Evolutionary conservation across 2,888 invertebrate genomes (phyloP), one percentile per base, ranked within the genome.

Genomic region (Mystacides longicornis): DNA sequence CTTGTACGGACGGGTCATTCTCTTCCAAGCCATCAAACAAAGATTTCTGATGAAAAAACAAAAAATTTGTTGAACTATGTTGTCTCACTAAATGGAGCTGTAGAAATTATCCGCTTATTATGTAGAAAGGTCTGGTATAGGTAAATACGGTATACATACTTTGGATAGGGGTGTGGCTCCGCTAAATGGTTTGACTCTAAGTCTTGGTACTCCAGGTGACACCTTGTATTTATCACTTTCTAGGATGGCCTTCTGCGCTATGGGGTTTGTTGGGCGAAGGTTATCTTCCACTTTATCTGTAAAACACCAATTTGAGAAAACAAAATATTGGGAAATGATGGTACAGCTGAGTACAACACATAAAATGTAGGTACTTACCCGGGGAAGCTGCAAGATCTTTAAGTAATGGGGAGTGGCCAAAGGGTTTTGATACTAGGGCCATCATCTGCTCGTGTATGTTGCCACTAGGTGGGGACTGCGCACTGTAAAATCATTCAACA

Each of bases 1-100:
- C 80, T 56, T 83, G 80, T 1, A 85, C 65, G 48, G 78, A 79
- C 4, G 81, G 78, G 66, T 89, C 88, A 9, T 86, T 85, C 64
- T 93, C 92, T 62, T 89, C 89, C 1, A 93, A 71, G 0, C 93
- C 93, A 65, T 93, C 93, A 69, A 95, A 95, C 1, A 95, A 70
- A 0, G 86, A 84, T 68, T 87, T 87, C 80, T 86, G 67, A 7
- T 63, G 64, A n/a, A 43, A 59, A 58, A 52, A 7, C 11, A 43
- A 51, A 11, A 45, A 49, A 49, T 18, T 19, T 7, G 43, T 16
- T 20, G 16, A 43, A 16, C n/a, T 16, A 11, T 43, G 7, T 4
- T 16, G 9, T 5, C 4, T 43, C 5, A 43, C 5, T 16, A 9
- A 43, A 9, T 16, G 7, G 16, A 9, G 7, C 7, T 16, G 4